Evolutionary conservation across 2,797 vertebrate species (phyloP).

Genomic region (Bucorvus abyssinicus): DNA sequence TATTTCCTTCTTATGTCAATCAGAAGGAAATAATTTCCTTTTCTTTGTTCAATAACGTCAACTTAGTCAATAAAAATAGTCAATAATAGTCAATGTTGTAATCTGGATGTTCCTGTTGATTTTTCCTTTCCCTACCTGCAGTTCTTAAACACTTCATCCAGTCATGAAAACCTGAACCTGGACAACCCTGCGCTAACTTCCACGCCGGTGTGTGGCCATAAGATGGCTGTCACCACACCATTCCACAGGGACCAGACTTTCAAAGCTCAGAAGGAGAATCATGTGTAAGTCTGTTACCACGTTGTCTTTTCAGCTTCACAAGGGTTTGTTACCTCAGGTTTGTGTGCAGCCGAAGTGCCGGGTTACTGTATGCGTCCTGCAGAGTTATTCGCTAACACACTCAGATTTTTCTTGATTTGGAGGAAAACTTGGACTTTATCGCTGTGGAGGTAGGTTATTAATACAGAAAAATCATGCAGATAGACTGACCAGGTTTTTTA

Average conservation of each 20-base stretch:
- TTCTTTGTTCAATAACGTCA: not conserved
- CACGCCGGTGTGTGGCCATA: slow-evolving; percentile 84
- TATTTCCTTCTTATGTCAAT: too few species aligned
- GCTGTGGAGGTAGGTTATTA: not conserved
- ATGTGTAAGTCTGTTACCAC: slow-evolving; percentile 81
- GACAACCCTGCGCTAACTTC: slow-evolving; percentile 83
- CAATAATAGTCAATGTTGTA: not conserved
- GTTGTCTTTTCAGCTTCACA: accelerated
- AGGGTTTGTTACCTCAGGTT: not conserved
- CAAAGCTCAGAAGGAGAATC: slow-evolving; percentile 89
- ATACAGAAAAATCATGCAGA: not conserved
- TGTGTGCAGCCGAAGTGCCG: not conserved
- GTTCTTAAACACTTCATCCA: slow-evolving; percentile 92
- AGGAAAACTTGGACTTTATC: not conserved
- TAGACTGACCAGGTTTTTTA: not conserved
- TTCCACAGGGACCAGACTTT: slow-evolving; percentile 83
- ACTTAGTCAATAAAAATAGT: not conserved
- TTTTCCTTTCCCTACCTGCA: slow-evolving; percentile 66
- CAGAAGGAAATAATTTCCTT: not conserved
- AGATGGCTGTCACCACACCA: slow-evolving; percentile 77
- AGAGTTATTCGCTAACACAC: not conserved
- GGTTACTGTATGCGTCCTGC: not conserved
- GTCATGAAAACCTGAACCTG: slow-evolving; percentile 83
- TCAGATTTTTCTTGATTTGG: not conserved
- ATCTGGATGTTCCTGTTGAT: slow-evolving; percentile 8